phyloP scores from a whole-genome alignment of 2,888 invertebrate species.

The Oegoconia quadripuncta region DNA sequence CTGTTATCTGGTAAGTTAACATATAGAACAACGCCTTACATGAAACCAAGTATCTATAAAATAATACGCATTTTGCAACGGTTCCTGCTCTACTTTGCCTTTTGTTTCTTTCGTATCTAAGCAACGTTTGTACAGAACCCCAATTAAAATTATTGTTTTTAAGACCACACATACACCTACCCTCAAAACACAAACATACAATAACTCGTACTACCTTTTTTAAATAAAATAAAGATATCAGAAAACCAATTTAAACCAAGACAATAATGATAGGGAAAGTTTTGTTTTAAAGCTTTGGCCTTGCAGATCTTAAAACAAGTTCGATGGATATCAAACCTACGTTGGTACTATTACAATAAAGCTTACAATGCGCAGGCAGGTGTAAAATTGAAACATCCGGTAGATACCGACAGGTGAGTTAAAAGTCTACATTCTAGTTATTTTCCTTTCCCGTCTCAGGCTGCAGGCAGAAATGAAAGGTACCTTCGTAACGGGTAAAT shows the following conservation, averaged over 20 bases:
- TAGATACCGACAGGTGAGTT: slow-evolving; percentile 30
- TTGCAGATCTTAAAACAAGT: slow-evolving; percentile 39
- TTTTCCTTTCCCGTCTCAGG: slow-evolving; percentile 21
- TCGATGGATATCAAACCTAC: slow-evolving; percentile 8
- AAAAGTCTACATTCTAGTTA: slow-evolving; percentile 17
- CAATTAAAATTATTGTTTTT: no score
- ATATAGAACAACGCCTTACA: neutral
- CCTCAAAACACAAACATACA: no score
- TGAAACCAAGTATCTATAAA: slow-evolving; percentile 1
- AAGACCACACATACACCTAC: no score
- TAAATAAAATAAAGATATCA: neutral
- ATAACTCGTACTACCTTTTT: neutral
- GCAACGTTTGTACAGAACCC: no score
- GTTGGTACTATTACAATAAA: slow-evolving; percentile 5
- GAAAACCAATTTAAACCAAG: slow-evolving; percentile 6
- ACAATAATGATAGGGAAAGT: slow-evolving; percentile 35
- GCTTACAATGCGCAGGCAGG: slow-evolving; percentile 22
- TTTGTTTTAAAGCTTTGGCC: slow-evolving; percentile 31
- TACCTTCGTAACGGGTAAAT: slow-evolving; percentile 16
- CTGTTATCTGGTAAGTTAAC: slow-evolving; percentile 92
- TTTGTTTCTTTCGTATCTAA: neutral
- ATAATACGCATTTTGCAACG: neutral
- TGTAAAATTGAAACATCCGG: slow-evolving; percentile 34
- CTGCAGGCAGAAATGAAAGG: slow-evolving; percentile 28
- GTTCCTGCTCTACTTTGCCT: neutral